A percentile compares a stretch with the other conserved stretches of the same genome.
These are phyloP conservation scores for Nothobranchius kuhntae DNA, from an alignment of 2,113 vertebrate species.

Conservation along the genomic window DNA sequence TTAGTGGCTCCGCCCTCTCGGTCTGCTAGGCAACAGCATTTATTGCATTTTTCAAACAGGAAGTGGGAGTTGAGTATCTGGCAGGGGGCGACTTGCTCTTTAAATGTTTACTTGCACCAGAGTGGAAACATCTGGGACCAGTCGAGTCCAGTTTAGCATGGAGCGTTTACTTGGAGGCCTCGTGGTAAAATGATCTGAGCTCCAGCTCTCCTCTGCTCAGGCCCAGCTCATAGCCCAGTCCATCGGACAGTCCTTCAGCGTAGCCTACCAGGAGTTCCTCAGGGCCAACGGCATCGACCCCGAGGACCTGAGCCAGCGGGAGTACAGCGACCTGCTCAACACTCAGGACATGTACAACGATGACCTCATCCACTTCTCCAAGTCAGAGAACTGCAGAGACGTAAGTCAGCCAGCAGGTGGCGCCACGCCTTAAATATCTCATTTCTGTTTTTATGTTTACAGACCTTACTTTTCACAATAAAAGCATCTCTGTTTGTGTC, in stretches of 20 bases:
- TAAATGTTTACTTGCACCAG: too few species aligned
- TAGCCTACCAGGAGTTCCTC: conserved; percentile 98
- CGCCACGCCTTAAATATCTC: neutral
- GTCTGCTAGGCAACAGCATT: too few species aligned
- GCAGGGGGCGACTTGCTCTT: too few species aligned
- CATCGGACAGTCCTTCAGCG: conserved; percentile 96
- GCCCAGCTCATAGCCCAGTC: conserved; percentile 97
- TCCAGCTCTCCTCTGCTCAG: conserved; percentile 61
- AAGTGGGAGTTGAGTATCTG: too few species aligned
- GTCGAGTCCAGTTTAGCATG: neutral
- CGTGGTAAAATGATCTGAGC: neutral
- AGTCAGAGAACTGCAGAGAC: conserved; percentile 98
- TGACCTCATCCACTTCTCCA: conserved; percentile 98
- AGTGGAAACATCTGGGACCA: neutral
- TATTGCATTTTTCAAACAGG: too few species aligned
- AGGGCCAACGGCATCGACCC: conserved; percentile 96
- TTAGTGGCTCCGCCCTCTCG: too few species aligned
- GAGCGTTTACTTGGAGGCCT: neutral
- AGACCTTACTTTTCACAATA: neutral
- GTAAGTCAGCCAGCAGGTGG: conserved; percentile 77
- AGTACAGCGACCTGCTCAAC: conserved; percentile 97
- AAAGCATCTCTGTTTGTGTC: neutral
- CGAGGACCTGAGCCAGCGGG: conserved; percentile 95
- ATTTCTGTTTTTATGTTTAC: neutral
- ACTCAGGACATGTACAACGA: conserved; percentile 99